Evolutionary conservation across 2,888 invertebrate genomes (phyloP).

Genomic region (Erannis defoliaria): DNA sequence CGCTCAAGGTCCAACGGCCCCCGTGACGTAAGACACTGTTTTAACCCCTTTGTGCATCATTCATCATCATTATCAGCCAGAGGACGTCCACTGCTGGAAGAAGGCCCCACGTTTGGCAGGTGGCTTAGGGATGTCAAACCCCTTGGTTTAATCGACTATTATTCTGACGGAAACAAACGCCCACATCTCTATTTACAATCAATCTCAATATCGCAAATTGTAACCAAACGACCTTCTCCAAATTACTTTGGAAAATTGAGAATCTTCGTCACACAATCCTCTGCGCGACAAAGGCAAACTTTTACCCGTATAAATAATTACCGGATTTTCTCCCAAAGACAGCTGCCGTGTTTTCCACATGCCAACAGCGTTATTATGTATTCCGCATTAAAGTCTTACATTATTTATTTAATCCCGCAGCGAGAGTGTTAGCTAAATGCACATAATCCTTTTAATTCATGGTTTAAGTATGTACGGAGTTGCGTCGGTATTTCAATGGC

Average conservation of each 20-base stretch:
- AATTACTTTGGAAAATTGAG: slow-evolving; percentile 42
- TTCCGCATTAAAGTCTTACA: slow-evolving; percentile 31
- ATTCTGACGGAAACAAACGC: not conserved
- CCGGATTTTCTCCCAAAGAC: slow-evolving; percentile 22
- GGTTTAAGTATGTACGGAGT: slow-evolving; percentile 21
- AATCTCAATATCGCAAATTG: slow-evolving; percentile 21
- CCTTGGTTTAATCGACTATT: too few relatives aligned
- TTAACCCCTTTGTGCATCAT: too few relatives aligned
- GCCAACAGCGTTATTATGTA: slow-evolving; percentile 32
- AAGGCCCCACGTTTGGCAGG: too few relatives aligned
- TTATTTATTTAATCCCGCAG: slow-evolving; percentile 33
- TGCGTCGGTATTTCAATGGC: not conserved
- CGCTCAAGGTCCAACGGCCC: too few relatives aligned
- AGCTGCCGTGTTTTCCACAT: slow-evolving; percentile 30
- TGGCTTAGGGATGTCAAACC: too few relatives aligned
- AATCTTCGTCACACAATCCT: slow-evolving; percentile 43
- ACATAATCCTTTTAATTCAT: slow-evolving; percentile 33
- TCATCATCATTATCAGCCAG: too few relatives aligned
- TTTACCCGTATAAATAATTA: slow-evolving; percentile 32
- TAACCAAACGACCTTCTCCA: slow-evolving; percentile 24
- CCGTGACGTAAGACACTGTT: too few relatives aligned
- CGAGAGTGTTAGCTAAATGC: slow-evolving; percentile 35
- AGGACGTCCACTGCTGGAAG: too few relatives aligned
- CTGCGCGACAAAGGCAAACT: slow-evolving; percentile 26
- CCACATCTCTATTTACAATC: slow-evolving; percentile 2